phyloP scores from a whole-genome alignment of 2,888 invertebrate species.

The Melanargia galathea region DNA sequence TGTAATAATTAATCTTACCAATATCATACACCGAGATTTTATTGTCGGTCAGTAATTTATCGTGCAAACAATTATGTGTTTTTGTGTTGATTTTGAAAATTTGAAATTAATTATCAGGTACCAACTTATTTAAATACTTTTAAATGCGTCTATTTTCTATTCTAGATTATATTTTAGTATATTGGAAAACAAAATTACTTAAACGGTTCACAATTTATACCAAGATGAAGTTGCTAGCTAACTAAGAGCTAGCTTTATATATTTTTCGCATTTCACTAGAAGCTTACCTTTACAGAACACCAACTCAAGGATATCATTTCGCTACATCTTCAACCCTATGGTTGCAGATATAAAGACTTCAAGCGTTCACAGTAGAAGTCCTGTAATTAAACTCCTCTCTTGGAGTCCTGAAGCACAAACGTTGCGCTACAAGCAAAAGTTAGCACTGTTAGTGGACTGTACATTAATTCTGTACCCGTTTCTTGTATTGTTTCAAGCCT shows the following conservation, averaged over 20 bases:
- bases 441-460: conserved; percentile 17
- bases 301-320: conserved; percentile 14
- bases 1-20: no score
- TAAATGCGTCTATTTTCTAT: no score
- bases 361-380: conserved; percentile 53
- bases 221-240: no score
- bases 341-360: conserved; percentile 10
- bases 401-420: conserved; percentile 38
- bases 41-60: no score
- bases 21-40: no score
- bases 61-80: no score
- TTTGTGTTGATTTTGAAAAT: no score
- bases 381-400: conserved; percentile 65
- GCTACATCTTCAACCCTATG: conserved; percentile 41
- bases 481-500: conserved; percentile 22
- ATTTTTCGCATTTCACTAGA: background rate
- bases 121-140: no score
- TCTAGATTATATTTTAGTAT: no score
- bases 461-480: conserved; percentile 19
- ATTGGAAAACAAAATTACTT: no score
- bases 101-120: no score
- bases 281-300: background rate
- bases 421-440: conserved; percentile 24
- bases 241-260: background rate
- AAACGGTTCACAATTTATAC: no score